Evolutionary conservation across 1,140 invertebrate genomes (phyloP).

Genomic region (Lepidostoma basale): DNA sequence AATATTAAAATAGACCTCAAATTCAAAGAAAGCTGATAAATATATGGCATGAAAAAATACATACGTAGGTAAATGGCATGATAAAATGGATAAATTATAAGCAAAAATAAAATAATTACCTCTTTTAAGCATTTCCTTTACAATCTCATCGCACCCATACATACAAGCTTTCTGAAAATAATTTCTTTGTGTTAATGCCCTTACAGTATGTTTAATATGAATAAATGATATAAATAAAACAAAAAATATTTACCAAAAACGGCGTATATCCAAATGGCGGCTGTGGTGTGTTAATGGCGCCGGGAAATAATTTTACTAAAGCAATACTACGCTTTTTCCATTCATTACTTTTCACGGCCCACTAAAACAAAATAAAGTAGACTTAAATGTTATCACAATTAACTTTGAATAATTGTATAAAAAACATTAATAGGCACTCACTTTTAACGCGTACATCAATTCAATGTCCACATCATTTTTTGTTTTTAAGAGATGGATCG

Average conservation of each 20-base stretch:
- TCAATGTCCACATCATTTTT: not conserved
- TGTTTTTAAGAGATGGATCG: not conserved
- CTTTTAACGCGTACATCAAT: not conserved
- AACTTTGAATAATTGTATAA: not conserved
- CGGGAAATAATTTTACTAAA: not conserved
- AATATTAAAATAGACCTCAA: not conserved
- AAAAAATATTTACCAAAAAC: conserved; percentile 26
- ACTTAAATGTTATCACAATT: not conserved
- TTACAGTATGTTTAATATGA: not conserved
- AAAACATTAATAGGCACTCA: not conserved
- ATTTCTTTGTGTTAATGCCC: not conserved
- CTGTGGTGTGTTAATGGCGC: conserved; percentile 1
- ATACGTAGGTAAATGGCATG: not conserved
- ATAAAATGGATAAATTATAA: not conserved
- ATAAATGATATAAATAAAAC: not conserved
- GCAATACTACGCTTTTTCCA: not conserved
- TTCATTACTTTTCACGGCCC: not conserved
- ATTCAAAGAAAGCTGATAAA: not conserved
- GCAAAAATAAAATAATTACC: not conserved
- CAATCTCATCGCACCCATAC: conserved; percentile 19
- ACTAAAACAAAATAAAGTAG: not conserved
- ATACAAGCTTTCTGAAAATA: conserved; percentile 32
- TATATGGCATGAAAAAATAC: not conserved
- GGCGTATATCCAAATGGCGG: conserved; percentile 30
- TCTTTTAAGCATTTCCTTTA: conserved; percentile 14